phyloP scores from a whole-genome alignment of 2,113 vertebrate species.

The Eonycteris spelaea region DNA sequence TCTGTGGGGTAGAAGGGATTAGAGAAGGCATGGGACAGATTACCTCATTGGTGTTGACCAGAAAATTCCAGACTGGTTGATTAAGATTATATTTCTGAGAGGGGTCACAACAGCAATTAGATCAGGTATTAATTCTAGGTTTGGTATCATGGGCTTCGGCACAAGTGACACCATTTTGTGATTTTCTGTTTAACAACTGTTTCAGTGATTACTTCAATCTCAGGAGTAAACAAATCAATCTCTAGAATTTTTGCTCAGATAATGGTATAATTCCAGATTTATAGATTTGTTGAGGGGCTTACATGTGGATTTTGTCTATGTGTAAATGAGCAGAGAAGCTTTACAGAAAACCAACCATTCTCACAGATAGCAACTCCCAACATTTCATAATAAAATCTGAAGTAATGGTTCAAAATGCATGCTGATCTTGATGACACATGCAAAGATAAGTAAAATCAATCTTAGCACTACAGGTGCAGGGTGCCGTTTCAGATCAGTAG shows the following conservation, averaged over 20 bases:
- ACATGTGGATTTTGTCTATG: slow-evolving; percentile 1
- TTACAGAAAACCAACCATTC: slow-evolving; percentile 29
- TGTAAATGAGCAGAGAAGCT: slow-evolving; percentile 9
- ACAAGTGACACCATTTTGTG: background rate
- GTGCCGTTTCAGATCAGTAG: background rate
- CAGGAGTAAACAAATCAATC: slow-evolving; percentile 30
- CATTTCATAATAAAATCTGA: slow-evolving; percentile 10
- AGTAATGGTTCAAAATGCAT: slow-evolving; percentile 26
- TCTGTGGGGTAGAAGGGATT: no score
- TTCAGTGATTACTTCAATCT: slow-evolving; percentile 28
- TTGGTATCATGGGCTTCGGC: background rate
- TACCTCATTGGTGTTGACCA: background rate
- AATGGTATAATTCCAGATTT: background rate
- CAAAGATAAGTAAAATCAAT: slow-evolving; percentile 41
- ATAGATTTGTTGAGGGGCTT: background rate
- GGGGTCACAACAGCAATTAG: background rate
- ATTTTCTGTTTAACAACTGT: background rate
- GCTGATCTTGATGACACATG: slow-evolving; percentile 7
- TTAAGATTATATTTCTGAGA: background rate
- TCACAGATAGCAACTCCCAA: background rate
- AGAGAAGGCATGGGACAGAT: background rate
- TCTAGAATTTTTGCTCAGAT: background rate
- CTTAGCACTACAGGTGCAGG: background rate
- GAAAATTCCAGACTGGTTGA: background rate
- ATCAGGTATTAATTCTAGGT: background rate